Base-by-base conservation (phyloP, 2,888 invertebrate genomes). In the Gerris lacustris region DNA sequence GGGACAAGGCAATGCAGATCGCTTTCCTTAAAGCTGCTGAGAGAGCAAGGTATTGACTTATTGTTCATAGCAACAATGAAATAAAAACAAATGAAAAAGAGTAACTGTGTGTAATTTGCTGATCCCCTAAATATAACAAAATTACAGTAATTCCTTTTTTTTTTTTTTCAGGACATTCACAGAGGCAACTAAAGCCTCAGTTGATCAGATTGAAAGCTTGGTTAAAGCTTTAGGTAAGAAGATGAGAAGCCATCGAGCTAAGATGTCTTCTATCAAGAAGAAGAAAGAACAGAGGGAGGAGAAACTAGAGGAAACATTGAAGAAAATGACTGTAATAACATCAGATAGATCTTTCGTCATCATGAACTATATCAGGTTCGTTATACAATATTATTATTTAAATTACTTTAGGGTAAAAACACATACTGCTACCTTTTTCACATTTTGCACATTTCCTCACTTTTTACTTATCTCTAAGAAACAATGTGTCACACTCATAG, bases 351-450 rank as follows among this genome's bases (percentile, higher is more conserved):
- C 11, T n/a, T 64, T 18, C 17, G 64, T 64, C 31, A 9, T 64
- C 64, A 64, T 31, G 31, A 64, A 64, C 64, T 64, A 64, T 64
- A 17, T 64, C 64, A 64, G 31, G 64, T 64, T n/a, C 62, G 62
- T 62, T 15, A 31, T 31, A 31, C 31, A 31, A 31, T 31, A 31
- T 31, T 31, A 31, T 31, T 31, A 31, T 31, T 31, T 31, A 4
- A 31, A 31, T 31, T 31, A 31, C 4, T 31, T 31, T 31, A 2
- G n/a, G n/a, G 1, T 31, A 31, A 31, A 31, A 31, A 4, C 31
- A 31, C 31, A 31, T 4, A 31, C 4, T 31, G 4, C 31, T 31
- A 31, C 31, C 31, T 31, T 31, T 31, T 31, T 31, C 4, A 31
- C 31, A 31, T 31, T 31, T 31, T 31, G 31, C 31, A 31, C 31